phyloP scores from a whole-genome alignment of 2,113 vertebrate species.

The Laticauda laticaudata region DNA sequence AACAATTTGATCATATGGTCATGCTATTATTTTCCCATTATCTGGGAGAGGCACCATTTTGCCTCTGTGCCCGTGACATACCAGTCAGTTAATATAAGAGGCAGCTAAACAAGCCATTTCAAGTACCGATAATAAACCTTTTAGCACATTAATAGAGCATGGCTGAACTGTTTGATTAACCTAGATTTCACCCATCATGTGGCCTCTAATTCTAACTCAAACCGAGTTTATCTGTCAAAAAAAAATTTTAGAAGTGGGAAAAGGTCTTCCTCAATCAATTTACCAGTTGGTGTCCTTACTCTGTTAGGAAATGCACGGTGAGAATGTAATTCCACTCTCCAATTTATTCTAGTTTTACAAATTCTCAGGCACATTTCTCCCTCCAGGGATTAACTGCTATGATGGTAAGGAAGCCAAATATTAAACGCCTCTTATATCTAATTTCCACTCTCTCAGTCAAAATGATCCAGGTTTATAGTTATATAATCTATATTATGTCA shows the following conservation, averaged over 20 bases:
- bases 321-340: not conserved
- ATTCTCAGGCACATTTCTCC: not conserved
- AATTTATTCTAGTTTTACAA: not conserved
- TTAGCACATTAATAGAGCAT: not conserved
- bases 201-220: not conserved
- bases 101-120: not conserved
- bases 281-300: not conserved
- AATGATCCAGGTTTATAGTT: not conserved
- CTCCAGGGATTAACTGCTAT: not conserved
- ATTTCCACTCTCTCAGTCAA: not conserved
- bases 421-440: not conserved
- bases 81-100: not conserved
- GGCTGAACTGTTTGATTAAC: not conserved
- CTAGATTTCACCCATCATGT: not conserved
- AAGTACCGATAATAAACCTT: not conserved
- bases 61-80: not conserved
- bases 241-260: not conserved
- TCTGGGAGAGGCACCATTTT: not conserved
- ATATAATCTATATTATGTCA: conserved; percentile 12
- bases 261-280: not conserved
- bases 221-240: not conserved
- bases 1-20: not conserved
- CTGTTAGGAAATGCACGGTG: not conserved
- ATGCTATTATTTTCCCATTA: not conserved
- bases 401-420: not conserved